Percentiles rank a stretch among this genome's conserved stretches.
phyloP scores from a whole-genome alignment of 2,888 invertebrate species.

The Oxytorus armatus region DNA sequence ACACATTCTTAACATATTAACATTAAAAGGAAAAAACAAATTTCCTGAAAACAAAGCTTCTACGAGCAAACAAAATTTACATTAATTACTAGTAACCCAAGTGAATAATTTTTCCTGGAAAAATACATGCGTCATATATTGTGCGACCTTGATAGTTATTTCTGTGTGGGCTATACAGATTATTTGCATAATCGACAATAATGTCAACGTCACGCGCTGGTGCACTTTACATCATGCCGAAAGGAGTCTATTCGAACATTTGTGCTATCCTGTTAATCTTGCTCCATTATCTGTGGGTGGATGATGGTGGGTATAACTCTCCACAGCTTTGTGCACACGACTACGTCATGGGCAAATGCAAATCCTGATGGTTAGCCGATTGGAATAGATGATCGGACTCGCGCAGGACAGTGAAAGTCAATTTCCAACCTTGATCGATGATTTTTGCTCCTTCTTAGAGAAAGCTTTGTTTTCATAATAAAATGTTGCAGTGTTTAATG shows the following conservation, averaged over 20 bases:
- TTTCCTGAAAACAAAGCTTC: too few relatives aligned
- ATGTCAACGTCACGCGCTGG: slow-evolving; percentile 57
- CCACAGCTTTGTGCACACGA: neutral
- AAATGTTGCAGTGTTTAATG: too few relatives aligned
- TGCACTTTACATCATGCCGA: slow-evolving; percentile 59
- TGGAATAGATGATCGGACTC: slow-evolving; percentile 50
- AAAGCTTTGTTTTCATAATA: too few relatives aligned
- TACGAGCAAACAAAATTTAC: too few relatives aligned
- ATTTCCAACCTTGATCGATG: slow-evolving; percentile 17
- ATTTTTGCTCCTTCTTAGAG: too few relatives aligned
- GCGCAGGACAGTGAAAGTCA: slow-evolving; percentile 24
- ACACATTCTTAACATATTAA: too few relatives aligned
- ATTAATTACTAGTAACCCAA: too few relatives aligned
- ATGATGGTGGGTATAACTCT: slow-evolving; percentile 24
- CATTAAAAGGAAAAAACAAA: too few relatives aligned
- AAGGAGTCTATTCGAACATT: slow-evolving; percentile 25
- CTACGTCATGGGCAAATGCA: slow-evolving; percentile 25
- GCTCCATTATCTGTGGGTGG: slow-evolving; percentile 17
- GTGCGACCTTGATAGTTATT: slow-evolving; percentile 59
- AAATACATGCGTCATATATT: slow-evolving; percentile 3
- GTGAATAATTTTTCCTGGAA: neutral
- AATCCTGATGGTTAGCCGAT: slow-evolving; percentile 37
- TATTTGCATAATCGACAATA: slow-evolving; percentile 61
- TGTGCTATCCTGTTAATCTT: slow-evolving; percentile 3
- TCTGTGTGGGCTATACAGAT: slow-evolving; percentile 36